phyloP scores from a whole-genome alignment of 23 tunicate species.

The Styela clava region DNA sequence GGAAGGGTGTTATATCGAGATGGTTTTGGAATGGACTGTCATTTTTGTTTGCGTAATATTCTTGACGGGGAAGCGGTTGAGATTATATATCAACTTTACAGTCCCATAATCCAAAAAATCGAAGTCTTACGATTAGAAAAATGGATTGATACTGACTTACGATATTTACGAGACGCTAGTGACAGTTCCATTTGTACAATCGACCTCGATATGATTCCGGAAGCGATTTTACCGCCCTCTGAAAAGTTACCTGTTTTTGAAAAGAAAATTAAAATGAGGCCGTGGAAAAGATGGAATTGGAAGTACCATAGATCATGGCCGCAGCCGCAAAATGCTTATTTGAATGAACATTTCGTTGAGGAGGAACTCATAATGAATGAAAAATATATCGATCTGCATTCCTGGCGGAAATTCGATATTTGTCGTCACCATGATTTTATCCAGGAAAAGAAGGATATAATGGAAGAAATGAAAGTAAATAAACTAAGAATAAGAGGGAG shows the following conservation, averaged over 20 bases:
- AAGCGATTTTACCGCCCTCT: slow-evolving; percentile 63
- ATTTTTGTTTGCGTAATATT: slow-evolving; percentile 71
- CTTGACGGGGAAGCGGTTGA: slow-evolving; percentile 85
- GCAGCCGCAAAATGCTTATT: slow-evolving; percentile 76
- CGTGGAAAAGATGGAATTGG: slow-evolving; percentile 34
- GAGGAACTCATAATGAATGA: slow-evolving; percentile 50
- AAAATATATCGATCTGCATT: slow-evolving; percentile 19
- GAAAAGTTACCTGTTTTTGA: slow-evolving; percentile 59
- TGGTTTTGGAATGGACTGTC: slow-evolving; percentile 87
- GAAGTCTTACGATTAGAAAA: slow-evolving; percentile 85
- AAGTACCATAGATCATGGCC: slow-evolving; percentile 71
- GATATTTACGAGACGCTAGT: slow-evolving; percentile 76
- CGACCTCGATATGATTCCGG: slow-evolving; percentile 66
- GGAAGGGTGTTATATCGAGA: slow-evolving; percentile 74
- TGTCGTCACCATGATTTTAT: slow-evolving; percentile 78
- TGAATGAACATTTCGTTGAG: slow-evolving; percentile 58
- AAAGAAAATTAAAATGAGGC: slow-evolving; percentile 50
- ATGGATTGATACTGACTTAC: slow-evolving; percentile 89
- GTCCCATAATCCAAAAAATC: slow-evolving; percentile 54
- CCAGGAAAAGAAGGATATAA: slow-evolving; percentile 53
- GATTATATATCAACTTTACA: slow-evolving; percentile 50
- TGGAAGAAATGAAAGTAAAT: slow-evolving; percentile 67
- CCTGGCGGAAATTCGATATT: slow-evolving; percentile 65
- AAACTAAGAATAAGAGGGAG: slow-evolving; percentile 20
- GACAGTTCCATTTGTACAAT: slow-evolving; percentile 55